phyloP scores from a whole-genome alignment of 2,888 invertebrate species.

The Sphaerophoria taeniata region DNA sequence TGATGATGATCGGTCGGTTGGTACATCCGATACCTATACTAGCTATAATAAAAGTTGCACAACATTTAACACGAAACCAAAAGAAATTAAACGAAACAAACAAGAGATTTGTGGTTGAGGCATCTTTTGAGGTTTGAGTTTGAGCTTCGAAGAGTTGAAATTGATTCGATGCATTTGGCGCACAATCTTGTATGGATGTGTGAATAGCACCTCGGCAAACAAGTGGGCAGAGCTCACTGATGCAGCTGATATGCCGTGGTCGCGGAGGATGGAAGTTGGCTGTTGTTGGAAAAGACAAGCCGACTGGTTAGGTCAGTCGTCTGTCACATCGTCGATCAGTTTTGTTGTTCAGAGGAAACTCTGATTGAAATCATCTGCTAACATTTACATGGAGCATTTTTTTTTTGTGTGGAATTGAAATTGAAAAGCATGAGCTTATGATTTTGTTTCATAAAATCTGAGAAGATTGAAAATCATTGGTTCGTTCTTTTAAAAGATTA shows the following conservation, averaged over 20 bases:
- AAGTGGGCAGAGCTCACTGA: neutral
- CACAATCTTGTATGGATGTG: constrained; percentile 42
- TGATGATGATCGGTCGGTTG: neutral
- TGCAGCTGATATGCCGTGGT: constrained; percentile 20
- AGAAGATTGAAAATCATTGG: neutral
- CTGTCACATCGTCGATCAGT: neutral
- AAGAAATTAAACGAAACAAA: constrained; percentile 73
- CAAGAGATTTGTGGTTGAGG: constrained; percentile 58
- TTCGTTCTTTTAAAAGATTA: too few species aligned
- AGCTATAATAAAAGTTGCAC: constrained; percentile 65
- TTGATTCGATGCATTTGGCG: constrained; percentile 70
- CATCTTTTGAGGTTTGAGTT: constrained; percentile 34
- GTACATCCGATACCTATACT: constrained; percentile 71
- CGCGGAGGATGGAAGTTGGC: neutral
- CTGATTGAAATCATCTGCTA: constrained; percentile 74
- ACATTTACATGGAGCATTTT: constrained; percentile 60
- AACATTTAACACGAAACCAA: constrained; percentile 74
- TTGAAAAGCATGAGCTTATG: constrained; percentile 45
- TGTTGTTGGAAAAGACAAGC: constrained; percentile 22
- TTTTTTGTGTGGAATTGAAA: constrained; percentile 41
- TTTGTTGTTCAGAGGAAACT: constrained; percentile 43
- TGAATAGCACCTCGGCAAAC: constrained; percentile 10
- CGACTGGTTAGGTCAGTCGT: neutral
- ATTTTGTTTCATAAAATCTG: constrained; percentile 10
- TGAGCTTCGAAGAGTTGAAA: constrained; percentile 53